Evolutionary conservation across 2,797 vertebrate species (phyloP).

Genomic region (Scolopax rusticola): DNA sequence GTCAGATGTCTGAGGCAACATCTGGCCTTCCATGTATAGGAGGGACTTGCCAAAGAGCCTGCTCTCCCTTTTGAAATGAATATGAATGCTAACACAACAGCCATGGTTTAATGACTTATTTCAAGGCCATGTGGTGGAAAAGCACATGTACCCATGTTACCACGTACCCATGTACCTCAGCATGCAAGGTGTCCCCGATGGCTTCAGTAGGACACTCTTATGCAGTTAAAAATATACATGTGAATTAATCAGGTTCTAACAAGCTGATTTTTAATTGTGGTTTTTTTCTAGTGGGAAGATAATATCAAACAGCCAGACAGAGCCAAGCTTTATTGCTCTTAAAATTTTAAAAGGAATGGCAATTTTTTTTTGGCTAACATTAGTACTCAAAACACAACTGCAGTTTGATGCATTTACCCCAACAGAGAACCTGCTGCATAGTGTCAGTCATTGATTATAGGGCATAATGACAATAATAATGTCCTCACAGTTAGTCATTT

Average conservation of each 20-base stretch:
- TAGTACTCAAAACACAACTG: background rate
- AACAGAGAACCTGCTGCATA: background rate
- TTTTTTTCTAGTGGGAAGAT: background rate
- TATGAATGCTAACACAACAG: background rate
- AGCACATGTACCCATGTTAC: background rate
- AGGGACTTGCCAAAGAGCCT: background rate
- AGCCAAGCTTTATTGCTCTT: background rate
- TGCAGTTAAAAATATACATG: background rate
- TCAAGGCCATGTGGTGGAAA: background rate
- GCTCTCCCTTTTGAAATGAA: background rate
- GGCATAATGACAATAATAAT: background rate
- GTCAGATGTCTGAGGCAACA: background rate
- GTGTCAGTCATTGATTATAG: slow-evolving; percentile 10
- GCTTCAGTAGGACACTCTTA: background rate
- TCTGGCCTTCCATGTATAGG: background rate
- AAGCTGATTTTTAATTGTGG: background rate
- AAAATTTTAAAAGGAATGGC: background rate
- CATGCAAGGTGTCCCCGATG: accelerated
- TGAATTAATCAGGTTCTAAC: background rate
- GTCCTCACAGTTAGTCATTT: slow-evolving; percentile 25
- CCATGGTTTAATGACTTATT: background rate
- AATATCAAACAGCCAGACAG: background rate
- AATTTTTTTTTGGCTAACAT: background rate
- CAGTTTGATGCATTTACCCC: background rate
- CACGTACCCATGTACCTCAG: background rate